Evolutionary conservation across 2,113 vertebrate species (phyloP).

Genomic region (Hippocampus mohnikei): DNA sequence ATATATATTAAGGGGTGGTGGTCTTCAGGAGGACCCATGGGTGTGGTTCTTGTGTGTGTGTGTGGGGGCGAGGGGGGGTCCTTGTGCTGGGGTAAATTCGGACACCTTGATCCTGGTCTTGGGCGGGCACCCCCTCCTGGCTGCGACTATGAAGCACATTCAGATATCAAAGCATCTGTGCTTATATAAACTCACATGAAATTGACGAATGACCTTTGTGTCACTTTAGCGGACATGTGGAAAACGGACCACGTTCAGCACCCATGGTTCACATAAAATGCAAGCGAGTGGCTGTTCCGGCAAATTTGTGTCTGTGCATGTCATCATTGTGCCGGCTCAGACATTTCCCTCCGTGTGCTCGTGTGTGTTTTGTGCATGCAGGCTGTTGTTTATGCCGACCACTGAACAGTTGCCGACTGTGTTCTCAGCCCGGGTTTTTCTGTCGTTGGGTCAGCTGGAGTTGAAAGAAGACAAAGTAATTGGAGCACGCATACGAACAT

Average conservation of each 20-base stretch:
- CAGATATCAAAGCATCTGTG: constrained; percentile 15
- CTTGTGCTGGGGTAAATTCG: constrained; percentile 13
- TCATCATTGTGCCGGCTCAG: constrained; percentile 27
- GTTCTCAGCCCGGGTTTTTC: constrained; percentile 48
- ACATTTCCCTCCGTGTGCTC: background rate
- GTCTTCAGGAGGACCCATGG: background rate
- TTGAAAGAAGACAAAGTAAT: constrained; percentile 32
- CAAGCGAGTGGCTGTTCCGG: background rate
- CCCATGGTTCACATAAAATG: constrained; percentile 14
- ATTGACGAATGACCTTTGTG: constrained; percentile 37
- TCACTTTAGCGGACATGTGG: constrained; percentile 46
- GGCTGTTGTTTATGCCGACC: constrained; percentile 52
- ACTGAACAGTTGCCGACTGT: constrained; percentile 47
- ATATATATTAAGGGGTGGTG: too few species aligned
- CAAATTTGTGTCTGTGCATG: constrained; percentile 24
- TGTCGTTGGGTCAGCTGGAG: constrained; percentile 48
- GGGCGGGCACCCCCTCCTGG: constrained; percentile 25
- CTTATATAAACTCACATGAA: constrained; percentile 52
- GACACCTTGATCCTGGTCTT: background rate
- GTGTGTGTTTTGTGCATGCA: constrained; percentile 13
- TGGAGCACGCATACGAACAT: constrained; percentile 31
- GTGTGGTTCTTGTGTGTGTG: too few species aligned
- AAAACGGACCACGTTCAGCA: background rate
- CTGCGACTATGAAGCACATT: constrained; percentile 41
- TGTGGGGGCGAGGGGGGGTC: too few species aligned